Evolutionary conservation across 2,113 vertebrate species (phyloP), one percentile per base, ranked within the genome.

Genomic region (Chamaetylas fuelleborni): DNA sequence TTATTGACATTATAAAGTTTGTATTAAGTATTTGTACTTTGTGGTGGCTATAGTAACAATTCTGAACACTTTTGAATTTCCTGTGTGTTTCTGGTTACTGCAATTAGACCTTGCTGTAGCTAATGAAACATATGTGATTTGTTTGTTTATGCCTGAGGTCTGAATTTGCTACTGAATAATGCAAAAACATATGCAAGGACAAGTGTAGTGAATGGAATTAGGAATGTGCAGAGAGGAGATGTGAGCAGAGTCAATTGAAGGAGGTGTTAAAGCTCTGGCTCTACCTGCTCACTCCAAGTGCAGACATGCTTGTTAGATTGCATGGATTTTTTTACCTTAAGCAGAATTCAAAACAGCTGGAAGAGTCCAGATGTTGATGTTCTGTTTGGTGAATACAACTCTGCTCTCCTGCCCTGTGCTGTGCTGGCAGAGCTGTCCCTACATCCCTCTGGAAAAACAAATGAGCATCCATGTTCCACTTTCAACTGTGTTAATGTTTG

Each of bases 111-210:
- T 86, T 81, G 78, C 92, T 88, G 74, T 48, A 94, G 93, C 88
- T 97, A 96, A 95, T 96, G 92, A 93, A 93, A 96, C 91, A 91
- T 95, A 53, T 94, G 92, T 85, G 85, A 95, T 94, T 95, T 96
- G 93, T 94, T 96, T 96, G 92, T 96, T 94, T 96, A 96, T 86
- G 93, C 95, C 96, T 3, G 51, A 96, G 94, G 86, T 78, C 94
- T 94, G 96, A 92, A 82, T 95, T 96, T 82, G 69, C 80, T 97
- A 74, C 76, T 94, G 93, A 95, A 85, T 95, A 96, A 93, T 96
- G 64, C 62, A 96, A 86, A 94, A 89, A 73, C 92, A 94, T 92
- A 43, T 80, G 90, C 88, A 97, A 82, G 73, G 56, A 92, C 92
- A 92, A 95, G 71, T 29, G 5, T 13, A 53, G 90, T 33, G 93